Base-by-base conservation (phyloP, 2,113 vertebrate genomes). In the Heteronetta atricapilla region DNA sequence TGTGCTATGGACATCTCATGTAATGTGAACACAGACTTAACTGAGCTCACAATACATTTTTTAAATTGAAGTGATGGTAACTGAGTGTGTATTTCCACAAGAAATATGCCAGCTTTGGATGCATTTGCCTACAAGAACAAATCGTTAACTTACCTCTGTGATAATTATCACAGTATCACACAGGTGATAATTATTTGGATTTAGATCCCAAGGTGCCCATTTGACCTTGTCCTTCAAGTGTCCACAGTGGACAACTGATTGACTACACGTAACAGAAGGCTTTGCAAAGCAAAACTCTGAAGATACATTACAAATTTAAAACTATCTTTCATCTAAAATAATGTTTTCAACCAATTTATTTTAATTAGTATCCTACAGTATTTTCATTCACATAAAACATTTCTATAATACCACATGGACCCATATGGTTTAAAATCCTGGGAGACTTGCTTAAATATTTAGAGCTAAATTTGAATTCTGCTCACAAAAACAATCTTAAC, bases 221-320 rank as follows among this genome's bases (percentile, higher is more conserved):
- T 38, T 95, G 86, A 90, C 73, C 83, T 94, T 94, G 84, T 83
- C 38, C 25, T 93, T 88, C 58, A 87, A 56, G 87, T 69, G n/a
- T 31, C 28, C 3, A 3, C 20, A 36, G 42, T 48, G 46, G 44
- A 34, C 33, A 79, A 34, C 28, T 62, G 66, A 92, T 66, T 44
- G 73, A 25, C 58, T 50, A 73, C 11, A 38, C 62, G 34, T 70
- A 89, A 74, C 46, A 83, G 59, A 52, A 82, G 17, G 20, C 26
- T 92, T 84, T 87, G 44, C 69, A 70, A 76, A 87, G 66, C 59
- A 92, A 69, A 90, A 77, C 36, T 1, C 10, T 72, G 60, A 75
- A n/a, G n/a, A n/a, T n/a, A n/a, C n/a, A n/a, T n/a, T n/a, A n/a
- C n/a, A n/a, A n/a, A n/a, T n/a, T n/a, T n/a, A n/a, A n/a, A n/a